Evolutionary conservation across 1,140 invertebrate genomes (phyloP), one percentile per base, ranked within the genome.

Genomic region (Halictus rubicundus): DNA sequence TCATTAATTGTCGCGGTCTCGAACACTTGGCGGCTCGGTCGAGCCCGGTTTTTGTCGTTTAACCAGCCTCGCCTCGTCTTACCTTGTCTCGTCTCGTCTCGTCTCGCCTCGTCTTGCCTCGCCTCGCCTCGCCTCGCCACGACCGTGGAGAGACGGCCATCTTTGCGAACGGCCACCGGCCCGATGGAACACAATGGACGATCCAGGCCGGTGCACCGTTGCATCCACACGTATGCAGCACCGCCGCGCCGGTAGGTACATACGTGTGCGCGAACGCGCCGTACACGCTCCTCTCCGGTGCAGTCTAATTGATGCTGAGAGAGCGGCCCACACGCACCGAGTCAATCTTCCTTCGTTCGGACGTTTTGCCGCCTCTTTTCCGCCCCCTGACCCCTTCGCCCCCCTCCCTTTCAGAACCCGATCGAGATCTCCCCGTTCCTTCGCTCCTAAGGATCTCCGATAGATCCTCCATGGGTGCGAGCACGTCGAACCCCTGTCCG

Each of bases 281-380:
- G 68, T 80, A 69, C 79, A 78, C 81, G 87, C 82, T 72, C 83
- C 71, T 80, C 83, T 87, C 80, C 69, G 84, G 75, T 83, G 59
- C 83, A 78, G 81, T 88, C 81, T 89, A 89, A 89, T 89, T 89
- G 88, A 89, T 89, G 87, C 85, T 81, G 69, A 52, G 79, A 80
- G 88, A 82, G 60, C 83, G 78, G 86, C 88, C 88, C 88, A 88
- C 88, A 90, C 88, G 87, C 84, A 89, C 85, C 73, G 84, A 89
- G 83, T 85, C 82, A 85, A 85, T 88, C 87, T 87, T 88, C 87
- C 76, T 84, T 78, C 84, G 72, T 78, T 72, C 79, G 61, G 64
- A 84, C 83, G 85, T 83, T 86, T 83, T 77, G 85, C 83, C 79
- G 76, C 82, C 73, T 83, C 73, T 39, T 70, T 65, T 78, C 60